Conservation (phyloP, 2,113 vertebrate genomes). For the human region DNA sequence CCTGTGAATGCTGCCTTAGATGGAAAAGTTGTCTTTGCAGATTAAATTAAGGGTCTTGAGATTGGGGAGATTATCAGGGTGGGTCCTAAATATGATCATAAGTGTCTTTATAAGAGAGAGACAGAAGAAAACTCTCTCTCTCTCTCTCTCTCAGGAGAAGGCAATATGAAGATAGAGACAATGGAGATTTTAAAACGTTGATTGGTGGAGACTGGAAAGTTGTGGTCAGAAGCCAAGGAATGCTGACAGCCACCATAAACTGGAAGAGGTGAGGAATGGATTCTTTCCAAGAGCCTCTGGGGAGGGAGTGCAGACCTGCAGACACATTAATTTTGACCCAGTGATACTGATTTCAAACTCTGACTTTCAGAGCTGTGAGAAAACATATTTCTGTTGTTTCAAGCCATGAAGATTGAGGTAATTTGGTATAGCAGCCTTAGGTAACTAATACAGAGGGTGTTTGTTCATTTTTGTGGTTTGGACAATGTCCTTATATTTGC, state of each 20-base stretch:
- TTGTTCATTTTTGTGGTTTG: neutral
- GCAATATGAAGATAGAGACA: neutral
- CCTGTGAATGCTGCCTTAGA: neutral
- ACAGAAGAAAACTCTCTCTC: neutral
- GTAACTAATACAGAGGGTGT: neutral
- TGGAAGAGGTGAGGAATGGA: neutral
- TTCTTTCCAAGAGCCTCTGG: neutral
- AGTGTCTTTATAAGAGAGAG: neutral
- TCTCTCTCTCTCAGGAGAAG: neutral
- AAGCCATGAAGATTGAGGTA: neutral
- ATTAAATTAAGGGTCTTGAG: neutral
- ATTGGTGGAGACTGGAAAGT: neutral
- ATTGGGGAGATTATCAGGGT: neutral
- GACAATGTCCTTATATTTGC: neutral
- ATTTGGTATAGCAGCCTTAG: neutral
- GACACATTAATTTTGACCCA: neutral
- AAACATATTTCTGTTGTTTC: neutral
- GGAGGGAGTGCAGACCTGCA: neutral
- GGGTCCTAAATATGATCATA: neutral
- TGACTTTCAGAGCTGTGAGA: neutral
- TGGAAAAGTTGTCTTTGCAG: neutral
- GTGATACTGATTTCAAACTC: too few species aligned
- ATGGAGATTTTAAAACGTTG: neutral
- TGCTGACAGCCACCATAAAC: neutral
- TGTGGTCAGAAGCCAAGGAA: neutral